Evolutionary conservation across 64 coral and sea anemone genomes (phyloP), one percentile per base, ranked within the genome.

Genomic region (Actinia equina): DNA sequence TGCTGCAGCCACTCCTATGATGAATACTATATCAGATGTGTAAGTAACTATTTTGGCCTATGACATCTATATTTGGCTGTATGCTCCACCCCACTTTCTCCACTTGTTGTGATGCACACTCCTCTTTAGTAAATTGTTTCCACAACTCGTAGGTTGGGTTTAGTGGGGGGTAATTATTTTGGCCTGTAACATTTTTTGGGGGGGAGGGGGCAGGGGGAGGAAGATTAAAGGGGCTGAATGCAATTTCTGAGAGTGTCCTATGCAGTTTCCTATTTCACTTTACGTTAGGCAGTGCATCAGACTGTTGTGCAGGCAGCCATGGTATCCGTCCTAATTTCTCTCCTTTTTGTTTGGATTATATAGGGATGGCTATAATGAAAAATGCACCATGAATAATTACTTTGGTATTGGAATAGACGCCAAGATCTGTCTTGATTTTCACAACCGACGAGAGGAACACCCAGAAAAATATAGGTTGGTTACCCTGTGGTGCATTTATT

Each of bases 301-400:
- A 37, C 30, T 37, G 30, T 37, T 37, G 30, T 37, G 30, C 30
- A 13, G 55, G 46, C 46, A 49, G 55, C 37, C 70, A 74, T 74
- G 13, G 14, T 74, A 74, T 23, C 37, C 9, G 3, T 20, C 67
- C 67, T 4, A 25, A 65, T n/a, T 65, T 52, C 52, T 76, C 18
- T 19, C 64, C 70, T 87, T 30, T 57, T 59, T 55, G 81, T 52
- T 84, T 20, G 52, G 12, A 26, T 84, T 54, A 77, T 62, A 52
- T 82, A 98, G 96, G 2, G 96, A 98, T 44, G 96, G 96, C 44
- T 98, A 84, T 52, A 95, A 58, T 41, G 96, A 98, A 45, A 92
- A 87, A 55, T 98, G 96, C 70, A 90, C 95, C 19, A 98, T 98
- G 96, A 98, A 98, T 80, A 98, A 98, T 58, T 98, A 98, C 85